Base-by-base conservation (phyloP, 2,797 vertebrate species). In the Pterois miles region DNA sequence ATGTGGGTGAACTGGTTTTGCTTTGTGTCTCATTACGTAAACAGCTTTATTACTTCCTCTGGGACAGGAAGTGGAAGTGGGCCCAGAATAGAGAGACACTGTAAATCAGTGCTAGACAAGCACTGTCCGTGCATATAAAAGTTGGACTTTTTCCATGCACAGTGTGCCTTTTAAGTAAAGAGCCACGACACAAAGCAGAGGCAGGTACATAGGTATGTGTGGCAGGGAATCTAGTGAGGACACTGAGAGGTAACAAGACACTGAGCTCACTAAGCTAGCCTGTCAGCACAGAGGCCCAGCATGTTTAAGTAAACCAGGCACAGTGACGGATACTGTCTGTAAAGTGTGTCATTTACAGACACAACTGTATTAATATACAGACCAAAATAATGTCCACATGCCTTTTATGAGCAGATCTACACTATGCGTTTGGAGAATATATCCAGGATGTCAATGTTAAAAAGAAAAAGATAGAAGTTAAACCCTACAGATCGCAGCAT, bases 11-110 rank as follows among this genome's bases (percentile, higher is more conserved):
- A 54, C 34, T 43, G 33, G 40, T 38, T 80, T 76, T 66, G 64
- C 53, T 74, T 71, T 81, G 68, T 34, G 57, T 75, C 40, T 73
- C 25, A 23, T 81, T 67, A 82, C 58, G 83, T 65, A 85, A 84
- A 77, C 77, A 74, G 62, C 50, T 81, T 84, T 77, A 86, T 82
- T 56, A 78, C 79, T 87, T 89, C 83, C 86, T 88, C 50, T 87
- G 83, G 73, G 72, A 82, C 74, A 68, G 90, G 87, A 92, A 82
- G 76, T 70, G 57, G 65, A 84, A 20, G n/a, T 46, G 52, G 50
- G 16, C 57, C 22, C 50, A 65, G 67, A 83, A 50, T 25, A 70
- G 73, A 76, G 25, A 60, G 8, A 65, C 6, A 1, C 22, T 25
- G 34, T 56, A 67, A 53, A 60, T 53, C 48, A 62, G 58, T 2